phyloP scores from a whole-genome alignment of 2,888 invertebrate species.

The Perithous albicinctus region DNA sequence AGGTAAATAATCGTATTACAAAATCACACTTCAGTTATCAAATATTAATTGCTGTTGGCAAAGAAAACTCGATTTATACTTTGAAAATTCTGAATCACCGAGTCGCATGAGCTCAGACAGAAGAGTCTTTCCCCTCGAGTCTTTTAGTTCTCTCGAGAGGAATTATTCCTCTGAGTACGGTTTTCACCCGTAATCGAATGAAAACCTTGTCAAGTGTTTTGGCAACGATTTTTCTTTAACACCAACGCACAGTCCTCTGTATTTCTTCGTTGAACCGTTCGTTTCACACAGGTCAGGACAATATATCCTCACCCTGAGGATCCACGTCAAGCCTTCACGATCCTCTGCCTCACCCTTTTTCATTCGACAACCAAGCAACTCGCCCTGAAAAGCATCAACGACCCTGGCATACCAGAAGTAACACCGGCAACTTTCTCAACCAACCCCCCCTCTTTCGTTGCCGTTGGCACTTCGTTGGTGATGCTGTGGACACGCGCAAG shows the following conservation, averaged over 20 bases:
- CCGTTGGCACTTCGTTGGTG: constrained; percentile 50
- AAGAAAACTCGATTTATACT: neutral
- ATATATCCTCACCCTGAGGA: constrained; percentile 33
- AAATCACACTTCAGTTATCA: neutral
- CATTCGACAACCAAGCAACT: constrained; percentile 45
- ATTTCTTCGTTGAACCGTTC: constrained; percentile 38
- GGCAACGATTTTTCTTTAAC: constrained; percentile 29
- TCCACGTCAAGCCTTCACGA: constrained; percentile 45
- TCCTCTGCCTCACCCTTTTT: constrained; percentile 56
- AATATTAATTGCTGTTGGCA: neutral
- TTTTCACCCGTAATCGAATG: constrained; percentile 29
- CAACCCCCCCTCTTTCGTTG: constrained; percentile 31
- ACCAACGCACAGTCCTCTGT: neutral
- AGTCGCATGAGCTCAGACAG: constrained; percentile 1
- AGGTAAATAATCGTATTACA: neutral
- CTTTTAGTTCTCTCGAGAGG: neutral
- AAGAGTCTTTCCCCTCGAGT: neutral
- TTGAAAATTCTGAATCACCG: constrained; percentile 3
- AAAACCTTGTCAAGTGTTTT: constrained; percentile 33
- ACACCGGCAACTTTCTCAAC: constrained; percentile 46
- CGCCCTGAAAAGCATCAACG: constrained; percentile 34
- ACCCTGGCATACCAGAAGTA: neutral
- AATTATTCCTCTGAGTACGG: constrained; percentile 6
- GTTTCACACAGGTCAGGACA: constrained; percentile 8
- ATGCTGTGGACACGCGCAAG: constrained; percentile 58